Conservation (phyloP, 1,140 invertebrate species). For the Neelides sp. region DNA sequence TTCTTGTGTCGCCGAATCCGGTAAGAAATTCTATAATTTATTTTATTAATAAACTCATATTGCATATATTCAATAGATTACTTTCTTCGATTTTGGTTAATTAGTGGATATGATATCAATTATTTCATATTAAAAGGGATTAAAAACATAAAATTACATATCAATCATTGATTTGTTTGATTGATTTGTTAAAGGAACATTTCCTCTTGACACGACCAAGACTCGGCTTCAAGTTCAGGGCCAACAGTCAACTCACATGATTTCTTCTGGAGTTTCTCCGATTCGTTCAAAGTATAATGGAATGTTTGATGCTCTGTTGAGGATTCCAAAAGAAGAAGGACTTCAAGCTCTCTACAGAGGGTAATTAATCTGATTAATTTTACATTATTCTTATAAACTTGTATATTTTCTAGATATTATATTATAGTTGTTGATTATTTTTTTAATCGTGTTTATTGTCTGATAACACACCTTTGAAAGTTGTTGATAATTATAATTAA, state of each 20-base stretch:
- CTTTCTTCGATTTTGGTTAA: neutral
- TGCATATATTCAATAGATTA: neutral
- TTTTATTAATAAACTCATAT: neutral
- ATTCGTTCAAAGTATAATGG: constrained; percentile 60
- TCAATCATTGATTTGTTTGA: constrained; percentile 10
- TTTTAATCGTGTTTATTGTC: constrained; percentile 5
- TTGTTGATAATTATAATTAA: constrained; percentile 1
- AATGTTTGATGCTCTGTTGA: constrained; percentile 62
- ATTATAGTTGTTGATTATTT: neutral
- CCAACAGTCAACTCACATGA: constrained; percentile 59
- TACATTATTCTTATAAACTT: too few relatives aligned
- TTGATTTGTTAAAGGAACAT: constrained; percentile 63
- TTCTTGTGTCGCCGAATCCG: constrained; percentile 83
- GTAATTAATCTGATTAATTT: constrained; percentile 40
- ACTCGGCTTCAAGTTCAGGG: constrained; percentile 90
- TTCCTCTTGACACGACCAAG: constrained; percentile 92
- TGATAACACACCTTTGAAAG: too few relatives aligned
- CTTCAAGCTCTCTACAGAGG: constrained; percentile 65
- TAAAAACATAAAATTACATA: constrained; percentile 8
- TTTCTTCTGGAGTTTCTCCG: constrained; percentile 51
- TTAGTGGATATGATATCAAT: neutral
- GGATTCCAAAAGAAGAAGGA: constrained; percentile 72
- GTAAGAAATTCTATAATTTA: constrained; percentile 42
- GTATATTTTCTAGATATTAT: constrained; percentile 3
- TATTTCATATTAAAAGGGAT: constrained; percentile 6